Evolutionary conservation across 2,888 invertebrate species (phyloP).

Genomic region (Timema podura): DNA sequence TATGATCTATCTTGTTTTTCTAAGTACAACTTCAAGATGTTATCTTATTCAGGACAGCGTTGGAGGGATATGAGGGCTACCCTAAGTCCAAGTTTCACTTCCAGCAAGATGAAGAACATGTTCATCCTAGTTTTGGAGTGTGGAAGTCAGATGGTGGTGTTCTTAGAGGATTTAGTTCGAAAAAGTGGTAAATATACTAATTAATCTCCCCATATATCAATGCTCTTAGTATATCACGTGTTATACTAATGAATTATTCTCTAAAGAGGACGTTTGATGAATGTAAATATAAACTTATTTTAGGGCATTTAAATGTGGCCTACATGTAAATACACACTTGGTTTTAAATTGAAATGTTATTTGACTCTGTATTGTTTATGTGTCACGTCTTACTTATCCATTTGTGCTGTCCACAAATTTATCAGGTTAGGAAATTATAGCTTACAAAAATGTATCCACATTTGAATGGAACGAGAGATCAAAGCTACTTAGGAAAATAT

Average conservation of each 20-base stretch:
- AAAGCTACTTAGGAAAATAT: too few relatives aligned
- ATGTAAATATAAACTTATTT: not conserved
- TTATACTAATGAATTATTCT: not conserved
- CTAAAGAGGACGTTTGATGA: not conserved
- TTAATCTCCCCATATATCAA: not conserved
- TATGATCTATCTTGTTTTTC: too few relatives aligned
- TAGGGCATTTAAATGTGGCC: too few relatives aligned
- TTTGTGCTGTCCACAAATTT: too few relatives aligned
- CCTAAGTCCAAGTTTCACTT: slow-evolving; percentile 28
- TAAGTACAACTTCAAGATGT: not conserved
- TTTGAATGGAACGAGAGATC: too few relatives aligned
- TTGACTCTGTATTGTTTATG: too few relatives aligned
- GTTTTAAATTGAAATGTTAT: too few relatives aligned
- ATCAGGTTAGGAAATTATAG: too few relatives aligned
- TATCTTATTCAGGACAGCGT: slow-evolving; percentile 19
- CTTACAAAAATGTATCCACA: too few relatives aligned
- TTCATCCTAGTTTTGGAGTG: slow-evolving; percentile 22
- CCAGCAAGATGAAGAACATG: slow-evolving; percentile 27
- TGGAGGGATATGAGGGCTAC: slow-evolving; percentile 28
- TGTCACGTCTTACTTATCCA: too few relatives aligned
- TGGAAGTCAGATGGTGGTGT: slow-evolving; percentile 19
- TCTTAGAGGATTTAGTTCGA: slow-evolving; percentile 12
- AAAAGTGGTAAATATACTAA: not conserved
- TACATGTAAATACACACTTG: too few relatives aligned
- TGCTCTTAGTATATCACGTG: not conserved